phyloP scores from a whole-genome alignment of 2,113 vertebrate species.

The Mustela nigripes region DNA sequence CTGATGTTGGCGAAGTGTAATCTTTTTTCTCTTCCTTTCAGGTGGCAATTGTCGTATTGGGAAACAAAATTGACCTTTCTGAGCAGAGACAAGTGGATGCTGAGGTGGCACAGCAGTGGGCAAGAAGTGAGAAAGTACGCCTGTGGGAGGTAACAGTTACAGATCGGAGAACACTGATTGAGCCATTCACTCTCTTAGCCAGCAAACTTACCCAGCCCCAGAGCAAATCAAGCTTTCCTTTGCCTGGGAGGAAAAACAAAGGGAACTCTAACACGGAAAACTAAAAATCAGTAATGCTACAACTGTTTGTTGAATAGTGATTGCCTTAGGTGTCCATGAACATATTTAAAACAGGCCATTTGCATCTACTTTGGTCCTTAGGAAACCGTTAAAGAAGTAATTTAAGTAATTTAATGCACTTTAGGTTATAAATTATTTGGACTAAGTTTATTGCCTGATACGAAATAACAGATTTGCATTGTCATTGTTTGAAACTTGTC shows the following conservation, averaged over 20 bases:
- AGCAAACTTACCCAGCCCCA: constrained; percentile 96
- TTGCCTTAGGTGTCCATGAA: neutral
- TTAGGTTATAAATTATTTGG: neutral
- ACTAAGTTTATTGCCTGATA: neutral
- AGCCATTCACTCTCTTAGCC: constrained; percentile 95
- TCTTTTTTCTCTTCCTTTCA: constrained; percentile 78
- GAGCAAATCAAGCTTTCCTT: constrained; percentile 96
- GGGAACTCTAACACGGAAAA: constrained; percentile 92
- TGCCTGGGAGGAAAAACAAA: constrained; percentile 96
- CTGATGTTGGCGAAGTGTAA: neutral
- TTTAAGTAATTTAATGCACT: neutral
- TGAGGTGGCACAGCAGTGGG: constrained; percentile 95
- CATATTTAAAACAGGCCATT: neutral
- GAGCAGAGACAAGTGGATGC: constrained; percentile 94
- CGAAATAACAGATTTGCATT: neutral
- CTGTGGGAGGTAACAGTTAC: constrained; percentile 97
- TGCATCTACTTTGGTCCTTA: neutral
- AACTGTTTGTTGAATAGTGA: neutral
- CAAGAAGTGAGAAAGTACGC: constrained; percentile 93
- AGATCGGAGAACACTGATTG: constrained; percentile 93
- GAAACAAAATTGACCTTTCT: constrained; percentile 95
- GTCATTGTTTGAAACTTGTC: neutral
- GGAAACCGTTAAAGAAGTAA: neutral
- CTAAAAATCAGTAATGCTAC: constrained; percentile 73
- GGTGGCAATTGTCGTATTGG: constrained; percentile 94